phyloP scores from a whole-genome alignment of 2,888 invertebrate species.

The Blera fallax region DNA sequence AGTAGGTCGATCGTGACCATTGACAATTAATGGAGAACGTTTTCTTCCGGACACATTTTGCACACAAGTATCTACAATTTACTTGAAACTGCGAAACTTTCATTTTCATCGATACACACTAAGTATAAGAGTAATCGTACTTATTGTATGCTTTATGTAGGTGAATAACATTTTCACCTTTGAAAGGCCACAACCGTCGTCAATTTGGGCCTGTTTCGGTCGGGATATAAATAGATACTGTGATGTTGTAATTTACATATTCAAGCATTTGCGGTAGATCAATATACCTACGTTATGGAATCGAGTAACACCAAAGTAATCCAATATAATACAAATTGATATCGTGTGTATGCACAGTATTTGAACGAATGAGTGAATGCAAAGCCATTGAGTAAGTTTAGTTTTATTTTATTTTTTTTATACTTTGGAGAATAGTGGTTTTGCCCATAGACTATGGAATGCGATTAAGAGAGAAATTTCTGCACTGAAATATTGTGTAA shows the following conservation, averaged over 20 bases:
- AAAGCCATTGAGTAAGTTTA: not conserved
- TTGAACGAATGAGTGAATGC: constrained; percentile 10
- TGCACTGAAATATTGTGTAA: constrained; percentile 1
- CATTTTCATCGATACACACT: constrained; percentile 47
- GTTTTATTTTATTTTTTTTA: not conserved
- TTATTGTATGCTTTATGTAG: constrained; percentile 25
- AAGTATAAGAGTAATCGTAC: not conserved
- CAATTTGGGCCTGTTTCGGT: constrained; percentile 20
- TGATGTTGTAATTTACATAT: constrained; percentile 56
- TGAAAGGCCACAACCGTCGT: constrained; percentile 39
- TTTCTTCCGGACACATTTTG: constrained; percentile 36
- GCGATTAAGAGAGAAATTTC: constrained; percentile 22
- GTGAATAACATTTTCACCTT: constrained; percentile 56
- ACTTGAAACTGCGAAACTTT: constrained; percentile 54
- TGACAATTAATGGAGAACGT: constrained; percentile 11
- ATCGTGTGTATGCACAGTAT: not conserved
- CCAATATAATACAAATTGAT: constrained; percentile 27
- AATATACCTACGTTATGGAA: constrained; percentile 52
- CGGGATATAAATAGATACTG: constrained; percentile 39
- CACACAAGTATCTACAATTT: not conserved
- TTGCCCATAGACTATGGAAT: constrained; percentile 3
- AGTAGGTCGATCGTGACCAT: not conserved
- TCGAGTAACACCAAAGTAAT: constrained; percentile 55
- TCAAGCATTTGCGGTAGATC: constrained; percentile 51
- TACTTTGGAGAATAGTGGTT: constrained; percentile 4